phyloP scores from a whole-genome alignment of 1,140 invertebrate genomes.

The Hycleus phaleratus region DNA sequence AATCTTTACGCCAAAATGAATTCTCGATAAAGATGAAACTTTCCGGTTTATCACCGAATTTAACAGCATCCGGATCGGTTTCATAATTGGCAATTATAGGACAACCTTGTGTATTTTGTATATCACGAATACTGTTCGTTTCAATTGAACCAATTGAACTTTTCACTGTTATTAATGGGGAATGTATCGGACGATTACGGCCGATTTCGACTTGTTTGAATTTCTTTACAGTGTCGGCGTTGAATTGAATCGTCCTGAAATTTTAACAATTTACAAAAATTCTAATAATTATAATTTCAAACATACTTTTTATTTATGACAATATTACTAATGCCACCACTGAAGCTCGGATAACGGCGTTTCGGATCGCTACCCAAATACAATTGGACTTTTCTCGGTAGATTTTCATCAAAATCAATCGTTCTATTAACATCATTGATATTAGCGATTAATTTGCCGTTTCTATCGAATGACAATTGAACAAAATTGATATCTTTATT shows the following conservation, averaged over 20 bases:
- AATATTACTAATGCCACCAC: conserved; percentile 72
- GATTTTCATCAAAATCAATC: neutral
- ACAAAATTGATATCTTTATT: no score
- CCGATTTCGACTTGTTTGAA: conserved; percentile 61
- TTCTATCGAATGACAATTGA: no score
- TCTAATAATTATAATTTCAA: neutral
- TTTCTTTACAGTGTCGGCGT: conserved; percentile 17
- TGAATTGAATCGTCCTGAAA: conserved; percentile 27
- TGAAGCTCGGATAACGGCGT: conserved; percentile 38
- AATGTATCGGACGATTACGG: conserved; percentile 45
- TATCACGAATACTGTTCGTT: conserved; percentile 38
- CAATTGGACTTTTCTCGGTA: neutral
- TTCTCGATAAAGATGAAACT: conserved; percentile 66
- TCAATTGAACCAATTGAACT: conserved; percentile 12
- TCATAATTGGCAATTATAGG: conserved; percentile 63
- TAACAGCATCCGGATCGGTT: conserved; percentile 70
- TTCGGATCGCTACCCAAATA: conserved; percentile 52
- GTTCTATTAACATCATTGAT: neutral
- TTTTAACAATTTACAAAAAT: neutral
- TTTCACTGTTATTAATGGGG: neutral
- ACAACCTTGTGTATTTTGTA: conserved; percentile 45
- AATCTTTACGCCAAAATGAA: conserved; percentile 61
- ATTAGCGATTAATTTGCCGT: neutral
- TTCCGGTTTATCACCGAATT: conserved; percentile 73
- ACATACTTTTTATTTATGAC: conserved; percentile 70